phyloP scores from a whole-genome alignment of 1,140 invertebrate genomes.

The Nymphalis io region DNA sequence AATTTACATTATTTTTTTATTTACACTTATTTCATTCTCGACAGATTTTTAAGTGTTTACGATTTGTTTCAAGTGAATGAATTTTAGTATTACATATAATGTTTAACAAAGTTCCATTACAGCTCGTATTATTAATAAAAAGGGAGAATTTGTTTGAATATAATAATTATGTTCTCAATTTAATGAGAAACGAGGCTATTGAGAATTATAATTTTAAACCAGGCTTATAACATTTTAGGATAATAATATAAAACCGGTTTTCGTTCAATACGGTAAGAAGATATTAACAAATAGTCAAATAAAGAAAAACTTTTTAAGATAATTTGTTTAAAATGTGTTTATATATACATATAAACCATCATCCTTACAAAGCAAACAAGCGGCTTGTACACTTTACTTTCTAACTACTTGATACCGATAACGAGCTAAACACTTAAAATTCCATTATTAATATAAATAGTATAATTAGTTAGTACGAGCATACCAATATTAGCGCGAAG shows the following conservation, averaged over 20 bases:
- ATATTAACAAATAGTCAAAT: not conserved
- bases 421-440: slow-evolving; percentile 2
- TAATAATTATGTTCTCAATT: not conserved
- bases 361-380: not conserved
- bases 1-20: too few relatives aligned
- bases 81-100: too few relatives aligned
- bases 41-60: too few relatives aligned
- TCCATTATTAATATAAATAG: not conserved
- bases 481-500: too few relatives aligned
- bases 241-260: slow-evolving; percentile 4
- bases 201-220: not conserved
- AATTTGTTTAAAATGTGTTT: not conserved
- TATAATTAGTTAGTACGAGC: not conserved
- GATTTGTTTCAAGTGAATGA: too few relatives aligned
- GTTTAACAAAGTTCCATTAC: too few relatives aligned
- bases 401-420: not conserved
- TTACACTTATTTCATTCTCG: too few relatives aligned
- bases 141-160: too few relatives aligned
- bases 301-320: not conserved
- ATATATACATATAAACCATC: not conserved
- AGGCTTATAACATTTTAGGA: too few relatives aligned
- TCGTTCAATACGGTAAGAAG: not conserved
- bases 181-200: not conserved
- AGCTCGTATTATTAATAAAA: too few relatives aligned
- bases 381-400: not conserved